Conservation (phyloP, 35 echinoderm and acorn worm species). For the Apostichopus californicus region DNA sequence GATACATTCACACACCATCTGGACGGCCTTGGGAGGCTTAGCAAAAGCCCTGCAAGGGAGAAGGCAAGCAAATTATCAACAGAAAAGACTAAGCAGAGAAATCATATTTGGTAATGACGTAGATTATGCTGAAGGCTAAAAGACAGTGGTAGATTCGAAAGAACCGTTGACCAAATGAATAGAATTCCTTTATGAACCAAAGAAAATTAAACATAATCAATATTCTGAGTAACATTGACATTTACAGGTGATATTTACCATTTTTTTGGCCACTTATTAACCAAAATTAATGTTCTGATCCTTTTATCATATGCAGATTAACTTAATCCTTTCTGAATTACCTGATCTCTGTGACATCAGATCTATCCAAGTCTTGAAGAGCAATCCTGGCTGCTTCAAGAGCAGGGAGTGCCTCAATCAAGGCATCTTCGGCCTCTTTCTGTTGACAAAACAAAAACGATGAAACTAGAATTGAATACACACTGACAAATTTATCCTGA, state of each 20-base stretch:
- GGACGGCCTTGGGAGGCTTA: slow-evolving; percentile 94
- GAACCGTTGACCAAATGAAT: neutral
- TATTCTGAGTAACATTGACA: too few species aligned
- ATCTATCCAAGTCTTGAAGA: slow-evolving; percentile 89
- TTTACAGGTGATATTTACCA: too few species aligned
- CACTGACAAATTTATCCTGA: neutral
- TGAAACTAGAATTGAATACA: neutral
- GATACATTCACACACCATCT: slow-evolving; percentile 98
- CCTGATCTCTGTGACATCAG: slow-evolving; percentile 99
- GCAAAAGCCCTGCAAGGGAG: slow-evolving; percentile 77
- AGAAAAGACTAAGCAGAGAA: neutral
- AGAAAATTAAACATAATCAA: too few species aligned
- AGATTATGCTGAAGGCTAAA: neutral
- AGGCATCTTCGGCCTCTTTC: slow-evolving; percentile 84
- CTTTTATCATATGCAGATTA: too few species aligned
- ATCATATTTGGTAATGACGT: neutral
- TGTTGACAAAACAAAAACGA: neutral
- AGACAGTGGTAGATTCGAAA: neutral
- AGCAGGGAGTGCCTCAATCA: slow-evolving; percentile 91
- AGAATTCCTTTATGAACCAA: too few species aligned
- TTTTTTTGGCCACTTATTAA: too few species aligned
- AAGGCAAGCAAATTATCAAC: neutral
- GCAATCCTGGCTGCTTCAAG: slow-evolving; percentile 86
- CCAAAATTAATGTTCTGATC: too few species aligned
- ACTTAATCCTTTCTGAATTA: slow-evolving; percentile 13